Base-by-base conservation (phyloP, 92 coral and sea anemone species). In the Parazoanthus swiftii region DNA sequence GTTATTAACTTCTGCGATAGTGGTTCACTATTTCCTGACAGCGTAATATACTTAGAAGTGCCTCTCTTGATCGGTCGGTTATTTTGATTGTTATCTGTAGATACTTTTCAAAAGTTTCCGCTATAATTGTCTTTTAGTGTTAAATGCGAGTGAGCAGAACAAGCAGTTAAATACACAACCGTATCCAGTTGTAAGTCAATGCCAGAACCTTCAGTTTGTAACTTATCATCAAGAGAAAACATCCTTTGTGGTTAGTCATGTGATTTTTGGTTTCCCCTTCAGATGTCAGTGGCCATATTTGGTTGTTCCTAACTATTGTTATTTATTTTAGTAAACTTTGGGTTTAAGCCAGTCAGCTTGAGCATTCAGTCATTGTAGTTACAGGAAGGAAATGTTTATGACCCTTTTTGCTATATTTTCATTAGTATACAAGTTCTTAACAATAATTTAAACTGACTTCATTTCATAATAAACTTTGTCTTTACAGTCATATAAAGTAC, bases 241-340 rank as follows among this genome's bases (percentile, higher is more conserved):
- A 51, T 26, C 51, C 39, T 39, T 68, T 68, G 87, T 10, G 77
- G 87, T 44, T 48, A 70, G 43, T 84, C 87, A 84, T 84, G 87
- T 71, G 87, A 63, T 8, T 70, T 81, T 43, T 46, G 65, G 77
- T 84, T 84, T 84, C 46, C 44, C 26, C 20, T 71, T 20, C 15
- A 68, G 14, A 35, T 42, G 38, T 18, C 65, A 43, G 56, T 70
- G 43, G 48, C 68, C 87, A 9, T 48, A 43, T 51, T 84, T n/a
- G 56, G 78, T 71, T 84, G 68, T 38, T 71, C 38, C 77, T 56
- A 84, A 43, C 77, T 20, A 50, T 42, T 68, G 79, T 83, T 3
- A 39, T 68, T 37, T 38, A 36, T 25, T 15, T 20, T 63, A 63
- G 70, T 63, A 63, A 29, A 26, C 25, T 25, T 84, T 84, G 79